Conservation (phyloP, 2,888 invertebrate species). For the Drosophila anomelani region DNA sequence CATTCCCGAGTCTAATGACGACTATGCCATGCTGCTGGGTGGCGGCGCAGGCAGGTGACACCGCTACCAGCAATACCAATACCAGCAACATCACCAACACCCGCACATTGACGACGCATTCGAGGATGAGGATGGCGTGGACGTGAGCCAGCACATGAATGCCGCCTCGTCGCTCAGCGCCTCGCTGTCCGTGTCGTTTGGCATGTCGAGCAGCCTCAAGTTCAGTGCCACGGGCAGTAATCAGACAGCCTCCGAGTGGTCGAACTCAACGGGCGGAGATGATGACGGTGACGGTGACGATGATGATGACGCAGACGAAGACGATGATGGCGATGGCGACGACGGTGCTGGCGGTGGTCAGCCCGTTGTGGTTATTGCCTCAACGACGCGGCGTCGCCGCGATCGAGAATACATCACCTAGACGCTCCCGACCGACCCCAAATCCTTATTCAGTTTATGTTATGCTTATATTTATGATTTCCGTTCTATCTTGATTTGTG, state of each 20-base stretch:
- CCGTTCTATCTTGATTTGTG: conserved; percentile 20
- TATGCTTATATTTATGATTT: conserved; percentile 28
- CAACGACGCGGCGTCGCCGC: conserved; percentile 59
- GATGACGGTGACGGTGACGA: conserved; percentile 58
- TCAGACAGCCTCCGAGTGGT: conserved; percentile 79
- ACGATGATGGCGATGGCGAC: conserved; percentile 33
- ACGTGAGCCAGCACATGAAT: conserved; percentile 77
- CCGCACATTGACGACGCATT: conserved; percentile 53
- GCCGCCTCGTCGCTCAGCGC: conserved; percentile 75
- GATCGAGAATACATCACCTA: conserved; percentile 81
- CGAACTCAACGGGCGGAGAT: conserved; percentile 72
- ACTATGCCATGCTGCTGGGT: conserved; percentile 75
- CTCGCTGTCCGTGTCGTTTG: conserved; percentile 79
- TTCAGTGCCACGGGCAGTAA: conserved; percentile 77
- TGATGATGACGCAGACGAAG: conserved; percentile 51
- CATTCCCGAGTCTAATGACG: conserved; percentile 81
- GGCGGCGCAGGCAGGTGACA: conserved; percentile 81
- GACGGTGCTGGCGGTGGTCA: conserved; percentile 44
- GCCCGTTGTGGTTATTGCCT: conserved; percentile 56
- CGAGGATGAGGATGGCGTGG: conserved; percentile 68
- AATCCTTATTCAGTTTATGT: conserved; percentile 9
- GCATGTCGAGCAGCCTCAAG: conserved; percentile 80
- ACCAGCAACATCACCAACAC: conserved; percentile 59
- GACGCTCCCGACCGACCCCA: conserved; percentile 35
- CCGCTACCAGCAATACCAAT: conserved; percentile 64